Conservation (phyloP, 1,140 invertebrate species). For the Drosophila orena region DNA sequence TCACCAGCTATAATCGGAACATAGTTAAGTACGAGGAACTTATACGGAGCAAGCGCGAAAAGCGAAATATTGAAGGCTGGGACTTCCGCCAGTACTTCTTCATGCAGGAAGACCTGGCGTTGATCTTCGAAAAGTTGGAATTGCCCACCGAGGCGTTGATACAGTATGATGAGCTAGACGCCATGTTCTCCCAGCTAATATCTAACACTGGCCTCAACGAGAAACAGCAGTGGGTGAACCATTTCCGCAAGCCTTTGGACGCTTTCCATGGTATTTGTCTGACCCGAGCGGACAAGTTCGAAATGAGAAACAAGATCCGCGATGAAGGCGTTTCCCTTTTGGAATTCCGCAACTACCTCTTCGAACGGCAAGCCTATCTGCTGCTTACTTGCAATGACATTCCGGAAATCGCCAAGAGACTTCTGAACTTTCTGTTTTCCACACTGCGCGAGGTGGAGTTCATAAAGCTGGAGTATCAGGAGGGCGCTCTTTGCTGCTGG, state of each 20-base stretch:
- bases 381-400: slow-evolving; percentile 72
- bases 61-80: slow-evolving; percentile 95
- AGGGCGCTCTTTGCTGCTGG: slow-evolving; percentile 96
- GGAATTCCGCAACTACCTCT: slow-evolving; percentile 97
- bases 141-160: slow-evolving; percentile 97
- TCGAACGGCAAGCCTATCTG: slow-evolving; percentile 93
- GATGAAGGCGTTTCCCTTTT: slow-evolving; percentile 90
- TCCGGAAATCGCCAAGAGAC: slow-evolving; percentile 76
- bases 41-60: slow-evolving; percentile 95
- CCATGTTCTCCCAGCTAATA: slow-evolving; percentile 98
- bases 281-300: slow-evolving; percentile 88
- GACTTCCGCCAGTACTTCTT: slow-evolving; percentile 98
- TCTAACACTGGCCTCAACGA: slow-evolving; percentile 95
- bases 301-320: slow-evolving; percentile 89
- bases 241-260: slow-evolving; percentile 91
- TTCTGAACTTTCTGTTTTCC: slow-evolving; percentile 78
- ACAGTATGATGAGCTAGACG: slow-evolving; percentile 98
- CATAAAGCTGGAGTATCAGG: slow-evolving; percentile 86
- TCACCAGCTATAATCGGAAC: slow-evolving; percentile 94
- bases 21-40: slow-evolving; percentile 95
- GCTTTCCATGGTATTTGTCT: slow-evolving; percentile 93
- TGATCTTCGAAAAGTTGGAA: slow-evolving; percentile 97
- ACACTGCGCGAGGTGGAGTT: slow-evolving; percentile 80
- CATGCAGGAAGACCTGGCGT: slow-evolving; percentile 97
- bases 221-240: slow-evolving; percentile 91